A percentile compares a stretch with the other conserved stretches of the same genome.
Evolutionary conservation across 2,888 invertebrate species (phyloP).

Genomic region (Drosophila kokeensis): DNA sequence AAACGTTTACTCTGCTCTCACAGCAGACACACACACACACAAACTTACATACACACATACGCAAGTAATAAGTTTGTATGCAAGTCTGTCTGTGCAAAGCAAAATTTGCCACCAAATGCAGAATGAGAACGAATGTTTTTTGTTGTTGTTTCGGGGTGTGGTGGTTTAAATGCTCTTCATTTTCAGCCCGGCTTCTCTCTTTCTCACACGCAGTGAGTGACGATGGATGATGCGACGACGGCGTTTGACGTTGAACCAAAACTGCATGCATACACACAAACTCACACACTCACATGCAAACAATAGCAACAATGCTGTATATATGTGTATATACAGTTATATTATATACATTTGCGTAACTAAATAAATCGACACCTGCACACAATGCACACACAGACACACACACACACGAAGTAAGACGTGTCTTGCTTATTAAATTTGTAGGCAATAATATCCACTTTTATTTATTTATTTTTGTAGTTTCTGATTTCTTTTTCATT

Average conservation of each 20-base stretch:
- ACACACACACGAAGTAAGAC: constrained; percentile 33
- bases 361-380: constrained; percentile 51
- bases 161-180: constrained; percentile 24
- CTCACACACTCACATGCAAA: constrained; percentile 1
- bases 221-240: constrained; percentile 11
- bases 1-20: background rate
- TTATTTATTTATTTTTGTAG: background rate
- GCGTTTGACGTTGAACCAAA: constrained; percentile 29
- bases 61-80: background rate
- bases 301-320: background rate
- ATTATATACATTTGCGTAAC: constrained; percentile 1
- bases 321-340: constrained; percentile 11
- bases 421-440: constrained; percentile 34
- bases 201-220: background rate
- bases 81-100: background rate
- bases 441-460: constrained; percentile 8
- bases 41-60: background rate
- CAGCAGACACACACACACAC: background rate
- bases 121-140: constrained; percentile 1
- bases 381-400: constrained; percentile 5
- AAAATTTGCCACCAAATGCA: background rate
- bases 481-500: background rate
- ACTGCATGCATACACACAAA: constrained; percentile 9
- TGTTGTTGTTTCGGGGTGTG: constrained; percentile 1
- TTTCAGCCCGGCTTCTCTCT: background rate